Evolutionary conservation across 2,113 vertebrate species (phyloP).

Genomic region (Urocitellus parryii): DNA sequence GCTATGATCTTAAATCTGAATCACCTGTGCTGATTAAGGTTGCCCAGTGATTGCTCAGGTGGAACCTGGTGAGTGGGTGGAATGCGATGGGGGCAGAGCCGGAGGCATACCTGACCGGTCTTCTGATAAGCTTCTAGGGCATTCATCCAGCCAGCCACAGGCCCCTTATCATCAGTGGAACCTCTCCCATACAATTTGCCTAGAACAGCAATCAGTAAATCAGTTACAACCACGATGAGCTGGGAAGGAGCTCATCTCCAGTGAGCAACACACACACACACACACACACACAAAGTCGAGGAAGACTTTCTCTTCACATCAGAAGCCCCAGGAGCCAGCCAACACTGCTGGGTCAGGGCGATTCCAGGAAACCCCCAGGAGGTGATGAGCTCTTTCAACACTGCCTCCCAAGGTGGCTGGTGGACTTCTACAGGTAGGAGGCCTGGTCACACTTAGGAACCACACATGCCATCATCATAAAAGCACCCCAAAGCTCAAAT

Average conservation of each 20-base stretch:
- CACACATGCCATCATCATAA: not conserved
- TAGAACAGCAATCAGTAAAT: slow-evolving; percentile 77
- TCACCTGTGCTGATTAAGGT: not conserved
- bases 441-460: not conserved
- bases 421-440: not conserved
- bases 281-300: too few species aligned
- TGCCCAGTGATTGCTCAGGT: accelerated
- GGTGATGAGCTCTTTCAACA: not conserved
- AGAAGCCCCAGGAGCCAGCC: not conserved
- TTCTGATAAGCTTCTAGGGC: slow-evolving; percentile 96
- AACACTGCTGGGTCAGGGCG: accelerated
- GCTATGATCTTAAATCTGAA: not conserved
- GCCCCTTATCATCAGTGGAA: slow-evolving; percentile 97
- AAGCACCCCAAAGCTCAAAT: not conserved
- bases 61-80: not conserved
- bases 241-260: accelerated
- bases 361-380: not conserved
- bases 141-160: slow-evolving; percentile 97
- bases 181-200: slow-evolving; percentile 97
- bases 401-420: accelerated
- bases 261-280: too few species aligned
- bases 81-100: too few species aligned
- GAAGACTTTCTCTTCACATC: not conserved
- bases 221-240: accelerated
- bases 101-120: slow-evolving; percentile 90